phyloP scores from a whole-genome alignment of 2,797 vertebrate genomes.

The Fratercula arctica region DNA sequence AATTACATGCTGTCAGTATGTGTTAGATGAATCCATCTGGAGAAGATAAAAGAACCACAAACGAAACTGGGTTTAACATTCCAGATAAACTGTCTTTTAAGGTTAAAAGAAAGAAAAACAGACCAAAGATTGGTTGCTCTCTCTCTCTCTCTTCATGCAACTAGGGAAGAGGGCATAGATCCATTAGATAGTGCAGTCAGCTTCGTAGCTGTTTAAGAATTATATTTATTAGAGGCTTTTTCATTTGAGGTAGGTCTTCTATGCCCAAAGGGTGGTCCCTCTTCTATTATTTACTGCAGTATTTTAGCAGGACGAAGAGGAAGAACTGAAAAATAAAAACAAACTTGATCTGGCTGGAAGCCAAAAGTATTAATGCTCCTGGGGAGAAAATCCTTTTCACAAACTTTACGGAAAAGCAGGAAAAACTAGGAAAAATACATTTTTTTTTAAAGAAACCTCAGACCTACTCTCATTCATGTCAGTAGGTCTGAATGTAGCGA shows the following conservation, averaged over 20 bases:
- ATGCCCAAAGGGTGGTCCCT: not conserved
- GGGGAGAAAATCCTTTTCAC: not conserved
- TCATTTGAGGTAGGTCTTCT: not conserved
- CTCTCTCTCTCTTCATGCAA: not conserved
- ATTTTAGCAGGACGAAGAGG: not conserved
- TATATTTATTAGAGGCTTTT: not conserved
- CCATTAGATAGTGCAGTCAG: not conserved
- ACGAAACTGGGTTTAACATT: not conserved
- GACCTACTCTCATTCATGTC: not conserved
- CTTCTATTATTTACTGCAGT: not conserved
- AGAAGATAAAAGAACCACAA: not conserved
- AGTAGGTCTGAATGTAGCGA: not conserved
- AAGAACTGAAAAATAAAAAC: not conserved
- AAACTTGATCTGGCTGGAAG: not conserved
- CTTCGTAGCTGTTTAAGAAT: not conserved
- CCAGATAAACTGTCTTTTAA: not conserved
- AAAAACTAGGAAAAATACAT: not conserved
- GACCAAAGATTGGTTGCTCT: not conserved
- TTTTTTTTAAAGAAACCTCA: not conserved
- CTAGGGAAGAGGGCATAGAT: not conserved
- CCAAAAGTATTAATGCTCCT: not conserved
- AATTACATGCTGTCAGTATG: conserved; percentile 30
- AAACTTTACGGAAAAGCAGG: not conserved
- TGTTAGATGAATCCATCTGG: conserved; percentile 22
- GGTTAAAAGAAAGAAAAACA: not conserved